Base-by-base conservation (phyloP, 2,113 vertebrate genomes). In the Tachysurus fulvidraco region DNA sequence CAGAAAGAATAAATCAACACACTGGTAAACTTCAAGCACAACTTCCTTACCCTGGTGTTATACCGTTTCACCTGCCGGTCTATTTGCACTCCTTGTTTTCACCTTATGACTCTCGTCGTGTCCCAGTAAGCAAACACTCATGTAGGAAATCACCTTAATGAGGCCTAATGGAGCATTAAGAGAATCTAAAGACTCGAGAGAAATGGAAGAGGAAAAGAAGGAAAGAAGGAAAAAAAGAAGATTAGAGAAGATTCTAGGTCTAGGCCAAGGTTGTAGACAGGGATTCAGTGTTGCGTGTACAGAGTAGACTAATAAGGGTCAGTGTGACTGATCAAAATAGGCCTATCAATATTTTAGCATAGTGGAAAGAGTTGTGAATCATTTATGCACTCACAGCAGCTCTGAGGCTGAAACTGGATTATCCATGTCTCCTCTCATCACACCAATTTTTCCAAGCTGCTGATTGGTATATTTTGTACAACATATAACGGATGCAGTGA, bases 301-400 rank as follows among this genome's bases (percentile, higher is more conserved):
- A 62, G 60, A 80, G 88, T 46, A 13, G 64, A 54, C 71, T 54
- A 85, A 84, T 90, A 86, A 89, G 88, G 83, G 89, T 92, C 89
- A 91, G 85, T 89, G 71, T 82, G 83, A 83, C 86, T 89, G 89
- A 90, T 91, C 89, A 85, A 60, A 87, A 85, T 80, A 59, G 81
- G 60, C 83, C 14, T 82, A 91, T 91, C 73, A 90, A 91, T 91
- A 91, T 90, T 91, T 89, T 65, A 91, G 79, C 50, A 30, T 55
- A 83, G 81, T 79, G 83, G 85, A 79, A 67, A 79, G 78, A 89
- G 86, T 67, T 81, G 87, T 92, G 88, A 91, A 91, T 92, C 87
- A 92, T 89, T 92, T 87, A 92, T 89, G 25, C 64, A 28, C 55
- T 44, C 78, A 50, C 71, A 67, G 76, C 74, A 82, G 85, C 81